These are phyloP conservation scores for Chiridota heheva DNA, from an alignment of 35 echinoderm and acorn worm species.

Conservation along the genomic window DNA sequence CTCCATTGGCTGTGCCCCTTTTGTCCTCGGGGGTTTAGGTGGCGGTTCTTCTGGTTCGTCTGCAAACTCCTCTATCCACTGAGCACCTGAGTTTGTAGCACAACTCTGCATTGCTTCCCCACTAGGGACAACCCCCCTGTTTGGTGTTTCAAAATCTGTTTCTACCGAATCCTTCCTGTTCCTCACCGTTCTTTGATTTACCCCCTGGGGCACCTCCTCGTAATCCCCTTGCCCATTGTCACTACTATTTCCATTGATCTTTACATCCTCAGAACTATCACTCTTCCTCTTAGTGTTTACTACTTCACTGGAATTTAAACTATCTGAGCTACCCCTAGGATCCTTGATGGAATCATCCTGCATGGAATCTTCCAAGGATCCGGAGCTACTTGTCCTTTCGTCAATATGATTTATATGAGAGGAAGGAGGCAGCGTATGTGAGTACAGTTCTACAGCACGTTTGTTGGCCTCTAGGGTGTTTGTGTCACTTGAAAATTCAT, in stretches of 20 bases:
- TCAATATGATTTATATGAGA: conserved; percentile 26
- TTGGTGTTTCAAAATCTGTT: too few relatives aligned
- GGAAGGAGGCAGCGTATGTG: background rate
- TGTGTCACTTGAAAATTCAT: conserved; percentile 61
- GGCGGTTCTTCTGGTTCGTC: conserved; percentile 59
- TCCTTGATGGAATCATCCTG: conserved; percentile 18
- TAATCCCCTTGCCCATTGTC: conserved; percentile 12
- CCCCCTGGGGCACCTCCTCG: background rate
- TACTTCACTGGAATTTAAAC: conserved; percentile 25
- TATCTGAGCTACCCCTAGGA: conserved; percentile 70
- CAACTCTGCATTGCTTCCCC: background rate
- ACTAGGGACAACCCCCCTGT: background rate
- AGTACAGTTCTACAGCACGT: conserved; percentile 81
- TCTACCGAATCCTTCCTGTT: too few relatives aligned
- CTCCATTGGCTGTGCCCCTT: conserved; percentile 35
- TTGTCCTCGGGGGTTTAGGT: conserved; percentile 72
- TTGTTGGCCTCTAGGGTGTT: conserved; percentile 84
- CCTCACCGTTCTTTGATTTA: too few relatives aligned
- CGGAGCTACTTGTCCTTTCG: conserved; percentile 22
- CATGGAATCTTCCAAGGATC: background rate
- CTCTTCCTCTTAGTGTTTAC: background rate
- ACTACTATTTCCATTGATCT: conserved; percentile 46
- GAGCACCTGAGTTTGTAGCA: background rate
- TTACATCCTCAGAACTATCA: conserved; percentile 34
- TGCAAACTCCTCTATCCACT: background rate